Base-by-base conservation (phyloP, 2,797 vertebrate genomes). In the Cossypha caffra region DNA sequence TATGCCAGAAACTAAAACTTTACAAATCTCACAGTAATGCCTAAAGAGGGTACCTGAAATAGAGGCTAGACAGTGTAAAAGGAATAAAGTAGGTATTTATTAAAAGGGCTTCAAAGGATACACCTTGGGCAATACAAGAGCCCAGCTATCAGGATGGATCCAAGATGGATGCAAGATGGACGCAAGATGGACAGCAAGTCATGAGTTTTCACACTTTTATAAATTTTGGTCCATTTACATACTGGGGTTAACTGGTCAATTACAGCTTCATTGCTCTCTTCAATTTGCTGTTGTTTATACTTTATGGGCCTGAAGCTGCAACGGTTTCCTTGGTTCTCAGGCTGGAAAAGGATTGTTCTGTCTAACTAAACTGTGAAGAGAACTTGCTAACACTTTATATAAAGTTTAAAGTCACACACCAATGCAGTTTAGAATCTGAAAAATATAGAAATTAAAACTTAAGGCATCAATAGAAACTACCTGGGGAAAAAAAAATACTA, bases 1-100 rank as follows among this genome's bases (percentile, higher is more conserved):
- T 92, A 77, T 84, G 71, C 75, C 78, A 84, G 79, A 91, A 85
- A 76, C 19, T 40, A 62, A 64, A 88, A 61, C 61, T 91, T 88
- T 51, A 48, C 37, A 83, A 38, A 85, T 35, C 18, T 89, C 33
- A 15, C 11, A 40, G 40, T 29, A 10, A 51, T 51, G 16, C 28
- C 16, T 51, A 51, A 29, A 31, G n/a, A 24, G 21, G 14, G 7
- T 24, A 15, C 54, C 54, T 57, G n/a, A 33, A 57, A 35, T 23
- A 16, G 31, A 23, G 21, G 21, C n/a, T 55, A 23, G 54, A 23
- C n/a, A 55, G n/a, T 33, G 21, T 24, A 7, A 57, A 16, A 57
- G 54, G 54, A 35, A 57, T 57, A 35, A 35, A 35, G 54, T 23
- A 17, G 7, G 16, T 51, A 57, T 24, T 35, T 57, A 57, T 24